Evolutionary conservation across 1,140 invertebrate genomes (phyloP).

Genomic region (Bombus vancouverensis): DNA sequence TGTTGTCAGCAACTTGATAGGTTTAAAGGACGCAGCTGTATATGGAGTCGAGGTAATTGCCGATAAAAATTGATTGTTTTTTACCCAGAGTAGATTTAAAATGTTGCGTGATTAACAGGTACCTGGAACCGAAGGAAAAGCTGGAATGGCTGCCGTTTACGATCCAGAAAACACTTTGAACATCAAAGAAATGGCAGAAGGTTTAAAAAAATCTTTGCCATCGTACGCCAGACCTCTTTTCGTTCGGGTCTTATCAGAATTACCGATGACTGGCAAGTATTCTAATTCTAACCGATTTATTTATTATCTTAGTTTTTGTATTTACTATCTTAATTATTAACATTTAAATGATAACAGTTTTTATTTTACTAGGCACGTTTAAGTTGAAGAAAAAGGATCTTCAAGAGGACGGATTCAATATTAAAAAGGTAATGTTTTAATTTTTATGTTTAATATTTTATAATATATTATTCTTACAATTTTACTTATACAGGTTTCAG

Average conservation of each 20-base stretch:
- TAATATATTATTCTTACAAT: too few relatives aligned
- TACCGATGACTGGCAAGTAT: constrained; percentile 90
- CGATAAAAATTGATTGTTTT: not conserved
- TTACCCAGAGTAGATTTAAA: not conserved
- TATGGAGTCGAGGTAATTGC: constrained; percentile 93
- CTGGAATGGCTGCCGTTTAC: constrained; percentile 97
- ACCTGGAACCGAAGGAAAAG: constrained; percentile 93
- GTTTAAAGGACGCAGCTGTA: constrained; percentile 88
- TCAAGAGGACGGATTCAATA: constrained; percentile 90
- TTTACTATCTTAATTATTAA: not conserved
- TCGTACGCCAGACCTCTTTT: constrained; percentile 94
- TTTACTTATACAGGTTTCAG: constrained; percentile 81
- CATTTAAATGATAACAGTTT: not conserved
- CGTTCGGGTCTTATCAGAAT: constrained; percentile 89
- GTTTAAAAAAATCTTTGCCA: constrained; percentile 88
- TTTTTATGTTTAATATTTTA: not conserved
- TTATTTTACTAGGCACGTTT: constrained; percentile 87
- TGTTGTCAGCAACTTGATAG: constrained; percentile 91
- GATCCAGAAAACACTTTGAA: constrained; percentile 88
- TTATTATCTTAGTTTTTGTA: too few relatives aligned
- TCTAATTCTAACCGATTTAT: not conserved
- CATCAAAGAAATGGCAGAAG: constrained; percentile 85
- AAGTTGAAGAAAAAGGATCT: constrained; percentile 95
- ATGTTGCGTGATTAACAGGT: constrained; percentile 82
- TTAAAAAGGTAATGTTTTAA: constrained; percentile 72